These are phyloP conservation scores for Clepsis dumicolana DNA, from an alignment of 2,888 invertebrate species.

Conservation along the genomic window DNA sequence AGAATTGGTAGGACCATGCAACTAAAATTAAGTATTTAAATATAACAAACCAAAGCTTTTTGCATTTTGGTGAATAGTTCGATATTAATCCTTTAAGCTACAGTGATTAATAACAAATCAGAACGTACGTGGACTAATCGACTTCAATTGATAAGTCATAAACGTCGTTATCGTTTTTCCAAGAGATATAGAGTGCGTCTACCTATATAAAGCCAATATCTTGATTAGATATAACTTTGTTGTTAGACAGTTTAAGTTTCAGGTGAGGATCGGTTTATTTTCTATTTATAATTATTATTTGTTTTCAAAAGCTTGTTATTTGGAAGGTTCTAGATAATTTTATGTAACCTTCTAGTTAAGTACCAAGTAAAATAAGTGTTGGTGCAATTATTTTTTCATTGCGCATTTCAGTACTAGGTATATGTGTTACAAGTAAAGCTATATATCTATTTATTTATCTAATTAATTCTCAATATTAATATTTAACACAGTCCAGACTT, in stretches of 20 bases:
- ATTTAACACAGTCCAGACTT: too few relatives aligned
- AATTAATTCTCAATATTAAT: too few relatives aligned
- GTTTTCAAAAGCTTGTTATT: not conserved
- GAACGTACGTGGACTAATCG: constrained; percentile 71
- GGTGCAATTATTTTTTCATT: not conserved
- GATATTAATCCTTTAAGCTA: constrained; percentile 43
- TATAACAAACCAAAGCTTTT: not conserved
- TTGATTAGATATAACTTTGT: constrained; percentile 51
- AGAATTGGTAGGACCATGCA: too few relatives aligned
- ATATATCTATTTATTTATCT: too few relatives aligned
- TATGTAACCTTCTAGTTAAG: not conserved
- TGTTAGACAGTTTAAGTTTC: constrained; percentile 55
- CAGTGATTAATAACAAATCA: constrained; percentile 48
- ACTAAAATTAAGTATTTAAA: not conserved
- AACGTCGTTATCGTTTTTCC: constrained; percentile 53
- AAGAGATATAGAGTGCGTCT: constrained; percentile 49
- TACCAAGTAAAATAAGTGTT: not conserved
- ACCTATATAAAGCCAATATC: constrained; percentile 49
- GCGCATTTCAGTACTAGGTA: not conserved
- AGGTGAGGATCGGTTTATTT: constrained; percentile 56
- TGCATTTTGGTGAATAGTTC: not conserved
- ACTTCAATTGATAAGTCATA: constrained; percentile 53
- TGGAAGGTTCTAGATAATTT: not conserved
- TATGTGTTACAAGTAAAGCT: not conserved
- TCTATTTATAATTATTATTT: constrained; percentile 13